Evolutionary conservation across 2,797 vertebrate species (phyloP).

Genomic region (Pampus argenteus): DNA sequence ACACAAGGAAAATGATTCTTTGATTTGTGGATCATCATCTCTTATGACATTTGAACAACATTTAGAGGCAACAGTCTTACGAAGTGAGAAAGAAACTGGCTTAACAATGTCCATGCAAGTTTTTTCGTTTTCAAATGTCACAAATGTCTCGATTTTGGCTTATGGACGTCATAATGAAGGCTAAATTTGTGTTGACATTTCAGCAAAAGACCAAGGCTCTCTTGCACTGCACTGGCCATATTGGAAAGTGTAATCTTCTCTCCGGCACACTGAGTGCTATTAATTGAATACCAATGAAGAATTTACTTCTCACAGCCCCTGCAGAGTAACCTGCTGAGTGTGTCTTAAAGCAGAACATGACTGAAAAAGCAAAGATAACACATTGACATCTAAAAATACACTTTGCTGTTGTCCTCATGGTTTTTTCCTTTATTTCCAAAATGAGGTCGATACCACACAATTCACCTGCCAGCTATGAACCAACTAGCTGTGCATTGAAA

Average conservation of each 20-base stretch:
- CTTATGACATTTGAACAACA: constrained; percentile 3
- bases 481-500: too few species aligned
- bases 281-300: constrained; percentile 19
- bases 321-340: not conserved
- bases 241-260: not conserved
- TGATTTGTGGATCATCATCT: not conserved
- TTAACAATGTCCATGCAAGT: not conserved
- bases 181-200: constrained; percentile 43
- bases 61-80: not conserved
- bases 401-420: too few species aligned
- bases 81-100: not conserved
- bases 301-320: not conserved
- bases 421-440: too few species aligned
- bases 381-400: too few species aligned
- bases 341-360: not conserved
- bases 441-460: too few species aligned
- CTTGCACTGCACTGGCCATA: not conserved
- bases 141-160: constrained; percentile 8
- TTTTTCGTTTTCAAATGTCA: constrained; percentile 24
- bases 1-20: not conserved
- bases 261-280: not conserved
- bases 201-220: constrained; percentile 1
- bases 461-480: too few species aligned
- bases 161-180: constrained; percentile 10
- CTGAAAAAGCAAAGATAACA: not conserved